Percentiles rank a stretch among this genome's conserved stretches.
phyloP scores from a whole-genome alignment of 2,113 vertebrate species.

The Phylloscopus whistleri region DNA sequence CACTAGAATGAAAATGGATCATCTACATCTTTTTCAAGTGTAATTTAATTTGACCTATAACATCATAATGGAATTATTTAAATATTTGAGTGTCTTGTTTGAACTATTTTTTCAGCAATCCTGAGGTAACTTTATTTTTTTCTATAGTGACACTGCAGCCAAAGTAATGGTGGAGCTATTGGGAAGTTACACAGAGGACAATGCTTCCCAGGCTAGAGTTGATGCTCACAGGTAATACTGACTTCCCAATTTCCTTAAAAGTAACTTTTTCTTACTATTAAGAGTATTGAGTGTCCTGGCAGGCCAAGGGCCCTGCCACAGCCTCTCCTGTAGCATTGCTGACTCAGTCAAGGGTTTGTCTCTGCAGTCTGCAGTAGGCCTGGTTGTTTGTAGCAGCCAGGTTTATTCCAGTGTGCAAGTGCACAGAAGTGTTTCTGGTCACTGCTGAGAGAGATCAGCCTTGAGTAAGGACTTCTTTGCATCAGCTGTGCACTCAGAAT shows the following conservation, averaged over 20 bases:
- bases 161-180: conserved; percentile 98
- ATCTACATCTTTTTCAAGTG: conserved; percentile 38
- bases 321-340: neutral
- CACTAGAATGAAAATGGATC: conserved; percentile 28
- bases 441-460: neutral
- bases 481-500: neutral
- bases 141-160: conserved; percentile 87
- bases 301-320: neutral
- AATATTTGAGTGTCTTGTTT: conserved; percentile 36
- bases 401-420: neutral
- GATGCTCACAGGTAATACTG: conserved; percentile 90
- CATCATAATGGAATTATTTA: conserved; percentile 19
- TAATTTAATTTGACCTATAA: conserved; percentile 48
- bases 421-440: neutral
- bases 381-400: neutral
- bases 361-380: neutral
- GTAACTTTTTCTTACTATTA: neutral
- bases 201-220: conserved; percentile 93
- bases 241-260: neutral
- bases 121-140: conserved; percentile 3
- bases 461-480: neutral
- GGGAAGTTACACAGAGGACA: conserved; percentile 98
- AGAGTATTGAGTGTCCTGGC: neutral
- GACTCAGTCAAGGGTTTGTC: neutral
- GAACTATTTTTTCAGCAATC: neutral